A percentile compares a stretch with the other conserved stretches of the same genome.
These are phyloP conservation scores for Capitulum mitella DNA, from an alignment of 2,888 invertebrate genomes.

Conservation along the genomic window DNA sequence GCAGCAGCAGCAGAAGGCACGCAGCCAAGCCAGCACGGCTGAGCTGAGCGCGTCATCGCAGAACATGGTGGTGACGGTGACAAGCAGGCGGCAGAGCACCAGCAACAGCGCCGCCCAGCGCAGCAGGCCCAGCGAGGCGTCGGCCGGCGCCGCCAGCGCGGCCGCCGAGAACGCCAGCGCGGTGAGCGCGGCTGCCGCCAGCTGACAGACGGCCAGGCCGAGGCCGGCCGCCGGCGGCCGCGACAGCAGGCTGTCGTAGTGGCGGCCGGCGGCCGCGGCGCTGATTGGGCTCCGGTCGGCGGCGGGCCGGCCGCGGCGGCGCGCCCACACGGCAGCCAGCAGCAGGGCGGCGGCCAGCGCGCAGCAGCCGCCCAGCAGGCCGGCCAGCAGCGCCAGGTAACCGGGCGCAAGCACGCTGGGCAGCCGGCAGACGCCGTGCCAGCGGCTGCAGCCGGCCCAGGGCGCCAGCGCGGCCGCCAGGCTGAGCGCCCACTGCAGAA, in stretches of 20 bases:
- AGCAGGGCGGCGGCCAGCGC: background rate
- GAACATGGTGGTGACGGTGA: slow-evolving; percentile 9
- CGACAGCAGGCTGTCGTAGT: slow-evolving; percentile 15
- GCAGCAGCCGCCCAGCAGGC: slow-evolving; percentile 12
- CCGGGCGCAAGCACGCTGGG: background rate
- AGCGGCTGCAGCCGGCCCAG: background rate
- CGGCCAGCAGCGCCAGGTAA: background rate
- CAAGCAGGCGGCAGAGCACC: background rate
- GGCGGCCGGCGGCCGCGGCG: background rate
- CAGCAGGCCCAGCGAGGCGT: background rate
- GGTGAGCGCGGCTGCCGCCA: slow-evolving; percentile 4
- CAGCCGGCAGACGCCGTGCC: background rate
- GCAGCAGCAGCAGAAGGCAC: slow-evolving; percentile 8
- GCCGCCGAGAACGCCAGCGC: background rate
- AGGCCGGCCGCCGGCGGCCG: slow-evolving; percentile 7
- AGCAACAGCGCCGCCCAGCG: slow-evolving; percentile 16
- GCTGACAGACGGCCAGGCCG: background rate
- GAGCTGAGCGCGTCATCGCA: slow-evolving; percentile 12
- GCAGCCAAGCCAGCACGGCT: slow-evolving; percentile 14
- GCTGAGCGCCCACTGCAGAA: background rate
- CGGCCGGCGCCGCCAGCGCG: background rate
- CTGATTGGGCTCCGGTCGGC: background rate
- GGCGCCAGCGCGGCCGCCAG: background rate
- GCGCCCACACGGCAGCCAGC: background rate
- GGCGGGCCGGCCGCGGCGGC: background rate